Evolutionary conservation across 2,797 vertebrate genomes (phyloP), one percentile per base, ranked within the genome.

Genomic region (Liasis olivaceus): DNA sequence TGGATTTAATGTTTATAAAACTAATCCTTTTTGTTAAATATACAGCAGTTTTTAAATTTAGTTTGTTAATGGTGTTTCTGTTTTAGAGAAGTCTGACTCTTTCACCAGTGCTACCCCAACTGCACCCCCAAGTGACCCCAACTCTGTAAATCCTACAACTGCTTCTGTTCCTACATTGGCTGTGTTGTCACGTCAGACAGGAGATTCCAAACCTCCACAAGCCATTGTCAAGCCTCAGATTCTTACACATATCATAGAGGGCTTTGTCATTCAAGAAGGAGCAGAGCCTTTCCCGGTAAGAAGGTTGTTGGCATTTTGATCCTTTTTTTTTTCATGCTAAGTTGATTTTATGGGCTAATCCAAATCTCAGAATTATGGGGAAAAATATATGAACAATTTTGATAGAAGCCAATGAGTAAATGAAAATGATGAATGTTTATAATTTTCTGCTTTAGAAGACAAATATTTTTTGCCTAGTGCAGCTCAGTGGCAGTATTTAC

Each of bases 221-320:
- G 99, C 99, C 62, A 99, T 99, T 0, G 99, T 99, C 96, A 99
- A 99, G 97, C 99, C 99, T 59, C 99, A 99, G 96, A 99, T 99
- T 95, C 99, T 99, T 94, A 99, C 99, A 0, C 99, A 99, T 95
- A 98, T 99, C 95, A 99, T 99, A 13, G 99, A 99, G 96, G 99
- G 99, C 90, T 99, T 99, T 93, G 99, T 99, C 91, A 99, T 99
- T 97, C 99, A 99, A 97, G 99, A 99, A 95, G 99, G 99, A 97
- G 99, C 99, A 3, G 99, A 99, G 93, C 99, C 99, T 28, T 99
- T 99, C 97, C 99, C 99, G 89, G 99, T 99, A 97, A 98, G 99
- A 89, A 60, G 28, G 17, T 22, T 93, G 72, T 47, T 81, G 24
- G 8, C 20, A 81, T 81, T 81, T 0, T 85, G 31, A 24, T 24